A percentile compares a stretch with the other conserved stretches of the same genome.
Evolutionary conservation across 2,888 invertebrate genomes (phyloP).

Genomic region (Sialis fuliginosa): DNA sequence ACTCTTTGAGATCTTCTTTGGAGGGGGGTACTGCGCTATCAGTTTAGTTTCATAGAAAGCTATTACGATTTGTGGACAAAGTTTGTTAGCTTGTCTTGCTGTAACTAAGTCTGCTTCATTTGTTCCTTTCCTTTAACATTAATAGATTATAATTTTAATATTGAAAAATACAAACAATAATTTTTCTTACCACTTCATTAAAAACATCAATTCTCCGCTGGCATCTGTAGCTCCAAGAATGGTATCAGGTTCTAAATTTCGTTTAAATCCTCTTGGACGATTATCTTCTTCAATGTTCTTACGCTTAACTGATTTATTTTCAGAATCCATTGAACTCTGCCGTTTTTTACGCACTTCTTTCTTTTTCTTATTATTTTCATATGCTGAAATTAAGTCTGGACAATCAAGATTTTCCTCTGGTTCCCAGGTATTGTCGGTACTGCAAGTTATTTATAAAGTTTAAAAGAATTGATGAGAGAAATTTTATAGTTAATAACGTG

Average conservation of each 20-base stretch:
- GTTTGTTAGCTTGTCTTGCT: slow-evolving; percentile 38
- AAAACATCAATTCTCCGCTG: slow-evolving; percentile 73
- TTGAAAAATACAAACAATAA: not conserved
- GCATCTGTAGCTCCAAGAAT: slow-evolving; percentile 82
- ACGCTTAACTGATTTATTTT: slow-evolving; percentile 17
- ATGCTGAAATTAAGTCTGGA: slow-evolving; percentile 38
- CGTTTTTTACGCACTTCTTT: not conserved
- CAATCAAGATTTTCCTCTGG: slow-evolving; percentile 64
- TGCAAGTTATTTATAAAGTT: not conserved
- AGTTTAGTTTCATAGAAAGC: slow-evolving; percentile 39
- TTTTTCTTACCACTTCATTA: slow-evolving; percentile 64
- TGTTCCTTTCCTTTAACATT: slow-evolving; percentile 30
- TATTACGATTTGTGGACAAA: slow-evolving; percentile 43
- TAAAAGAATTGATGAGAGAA: not conserved
- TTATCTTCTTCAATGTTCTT: slow-evolving; percentile 24
- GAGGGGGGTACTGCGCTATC: not conserved
- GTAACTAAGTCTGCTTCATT: slow-evolving; percentile 45
- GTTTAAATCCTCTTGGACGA: slow-evolving; percentile 52
- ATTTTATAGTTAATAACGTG: not conserved
- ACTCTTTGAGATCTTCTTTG: not conserved
- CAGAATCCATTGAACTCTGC: slow-evolving; percentile 5
- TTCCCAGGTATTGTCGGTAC: slow-evolving; percentile 58
- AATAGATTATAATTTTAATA: slow-evolving; percentile 1
- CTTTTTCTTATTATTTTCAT: slow-evolving; percentile 2
- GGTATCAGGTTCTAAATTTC: slow-evolving; percentile 64